Evolutionary conservation across 2,113 vertebrate genomes (phyloP).

Genomic region (Dasypus novemcinctus): DNA sequence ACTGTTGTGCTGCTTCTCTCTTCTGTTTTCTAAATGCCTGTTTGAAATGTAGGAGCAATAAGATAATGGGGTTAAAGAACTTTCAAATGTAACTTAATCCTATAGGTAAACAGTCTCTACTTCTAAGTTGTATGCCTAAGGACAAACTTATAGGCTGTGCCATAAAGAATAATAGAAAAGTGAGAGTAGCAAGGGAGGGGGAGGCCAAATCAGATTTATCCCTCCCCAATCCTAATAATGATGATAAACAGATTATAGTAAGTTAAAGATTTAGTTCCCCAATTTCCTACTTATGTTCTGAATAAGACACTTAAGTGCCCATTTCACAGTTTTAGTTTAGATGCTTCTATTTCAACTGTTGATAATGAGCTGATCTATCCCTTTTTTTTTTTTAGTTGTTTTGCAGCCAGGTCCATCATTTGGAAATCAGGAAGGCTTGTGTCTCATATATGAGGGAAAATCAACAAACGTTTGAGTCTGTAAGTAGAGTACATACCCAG

Average conservation of each 20-base stretch:
- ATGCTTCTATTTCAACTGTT: slow-evolving; percentile 43
- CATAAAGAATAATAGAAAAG: neutral
- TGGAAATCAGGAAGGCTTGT: slow-evolving; percentile 90
- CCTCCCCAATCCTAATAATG: neutral
- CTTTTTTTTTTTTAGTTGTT: slow-evolving; percentile 84
- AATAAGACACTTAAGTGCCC: slow-evolving; percentile 12
- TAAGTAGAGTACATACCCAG: slow-evolving; percentile 82
- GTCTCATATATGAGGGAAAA: slow-evolving; percentile 91
- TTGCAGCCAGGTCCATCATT: slow-evolving; percentile 91
- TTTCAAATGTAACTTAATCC: slow-evolving; percentile 17
- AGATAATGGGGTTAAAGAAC: slow-evolving; percentile 18
- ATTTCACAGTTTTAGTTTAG: slow-evolving; percentile 51
- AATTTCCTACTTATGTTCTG: slow-evolving; percentile 29
- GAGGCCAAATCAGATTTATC: neutral
- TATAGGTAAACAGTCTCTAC: neutral
- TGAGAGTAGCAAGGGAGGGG: neutral
- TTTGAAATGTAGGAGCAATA: slow-evolving; percentile 39
- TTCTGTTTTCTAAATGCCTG: slow-evolving; percentile 14
- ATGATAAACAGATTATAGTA: neutral
- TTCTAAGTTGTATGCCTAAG: slow-evolving; percentile 26
- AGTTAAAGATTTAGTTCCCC: neutral
- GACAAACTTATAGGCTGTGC: neutral
- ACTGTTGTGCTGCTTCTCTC: slow-evolving; percentile 9
- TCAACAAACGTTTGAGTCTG: slow-evolving; percentile 89
- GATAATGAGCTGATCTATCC: slow-evolving; percentile 51